Conservation (phyloP, 2,797 vertebrate genomes). For the Clarias laeviceps region DNA sequence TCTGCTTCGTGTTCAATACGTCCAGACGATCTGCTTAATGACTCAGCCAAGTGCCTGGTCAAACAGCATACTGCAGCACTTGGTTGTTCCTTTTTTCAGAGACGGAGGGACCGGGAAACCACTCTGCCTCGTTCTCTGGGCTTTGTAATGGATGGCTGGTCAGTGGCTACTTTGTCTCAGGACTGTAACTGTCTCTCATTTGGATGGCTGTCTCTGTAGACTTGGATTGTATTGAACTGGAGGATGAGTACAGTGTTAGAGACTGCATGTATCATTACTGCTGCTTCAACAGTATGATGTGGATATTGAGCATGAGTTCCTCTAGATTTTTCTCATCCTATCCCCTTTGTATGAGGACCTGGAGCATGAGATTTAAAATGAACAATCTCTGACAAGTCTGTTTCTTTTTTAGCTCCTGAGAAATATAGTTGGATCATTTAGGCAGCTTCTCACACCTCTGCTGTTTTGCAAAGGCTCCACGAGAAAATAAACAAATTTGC, state of each 20-base stretch:
- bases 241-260: constrained; percentile 29
- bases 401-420: constrained; percentile 12
- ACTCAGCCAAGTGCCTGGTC: constrained; percentile 36
- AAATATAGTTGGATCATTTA: constrained; percentile 4
- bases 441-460: neutral
- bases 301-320: constrained; percentile 18
- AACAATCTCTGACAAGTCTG: constrained; percentile 5
- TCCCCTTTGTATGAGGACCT: constrained; percentile 1
- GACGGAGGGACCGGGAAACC: constrained; percentile 1
- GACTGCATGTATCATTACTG: neutral
- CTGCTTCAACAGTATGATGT: neutral
- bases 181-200: constrained; percentile 6
- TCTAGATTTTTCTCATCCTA: constrained; percentile 4
- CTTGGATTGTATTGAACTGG: constrained; percentile 29
- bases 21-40: constrained; percentile 41
- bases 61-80: constrained; percentile 33
- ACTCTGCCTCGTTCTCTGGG: neutral
- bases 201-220: constrained; percentile 32
- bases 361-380: constrained; percentile 17
- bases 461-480: constrained; percentile 24
- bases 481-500: neutral
- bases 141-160: constrained; percentile 34
- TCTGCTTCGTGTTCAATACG: constrained; percentile 35
- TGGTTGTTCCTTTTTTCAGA: constrained; percentile 33
- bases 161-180: constrained; percentile 22